Conservation (phyloP, 2,113 vertebrate genomes). For the Crotalus horridus region DNA sequence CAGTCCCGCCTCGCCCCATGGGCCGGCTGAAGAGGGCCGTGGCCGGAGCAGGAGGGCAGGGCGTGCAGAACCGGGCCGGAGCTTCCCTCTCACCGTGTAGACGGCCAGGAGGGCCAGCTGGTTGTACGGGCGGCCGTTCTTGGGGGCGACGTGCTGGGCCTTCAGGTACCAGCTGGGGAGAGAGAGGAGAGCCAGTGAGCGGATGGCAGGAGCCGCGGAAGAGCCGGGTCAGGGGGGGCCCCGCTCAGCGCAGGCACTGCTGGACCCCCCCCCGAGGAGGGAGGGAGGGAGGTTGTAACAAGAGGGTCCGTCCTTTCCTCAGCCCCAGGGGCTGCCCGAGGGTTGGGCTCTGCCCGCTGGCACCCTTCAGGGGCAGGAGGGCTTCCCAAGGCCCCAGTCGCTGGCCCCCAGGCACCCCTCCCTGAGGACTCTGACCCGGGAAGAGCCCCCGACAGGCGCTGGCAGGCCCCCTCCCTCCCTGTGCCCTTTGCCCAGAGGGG, state of each 20-base stretch:
- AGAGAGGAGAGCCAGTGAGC: conserved; percentile 14
- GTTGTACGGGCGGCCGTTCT: conserved; percentile 96
- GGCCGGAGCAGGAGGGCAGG: too few species aligned
- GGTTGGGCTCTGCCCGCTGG: neutral
- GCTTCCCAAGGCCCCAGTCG: neutral
- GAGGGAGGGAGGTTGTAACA: too few species aligned
- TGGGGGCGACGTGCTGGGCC: conserved; percentile 97
- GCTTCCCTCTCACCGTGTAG: conserved; percentile 84
- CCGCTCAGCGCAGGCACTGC: too few species aligned
- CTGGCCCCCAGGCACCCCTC: neutral
- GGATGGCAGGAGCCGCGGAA: neutral
- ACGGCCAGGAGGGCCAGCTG: conserved; percentile 94
- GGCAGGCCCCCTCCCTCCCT: too few species aligned
- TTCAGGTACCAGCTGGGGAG: conserved; percentile 92
- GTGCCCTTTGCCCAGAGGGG: too few species aligned
- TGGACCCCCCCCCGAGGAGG: too few species aligned
- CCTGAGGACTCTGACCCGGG: neutral
- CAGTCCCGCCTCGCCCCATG: too few species aligned
- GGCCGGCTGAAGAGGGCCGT: too few species aligned
- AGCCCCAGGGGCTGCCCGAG: too few species aligned
- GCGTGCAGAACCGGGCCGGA: too few species aligned
- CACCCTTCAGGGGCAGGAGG: neutral
- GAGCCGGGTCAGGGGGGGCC: neutral
- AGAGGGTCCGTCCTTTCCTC: too few species aligned
- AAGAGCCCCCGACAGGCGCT: too few species aligned